These are phyloP conservation scores for Ophioninae sp. DNA, from an alignment of 2,888 invertebrate species.

Conservation along the genomic window DNA sequence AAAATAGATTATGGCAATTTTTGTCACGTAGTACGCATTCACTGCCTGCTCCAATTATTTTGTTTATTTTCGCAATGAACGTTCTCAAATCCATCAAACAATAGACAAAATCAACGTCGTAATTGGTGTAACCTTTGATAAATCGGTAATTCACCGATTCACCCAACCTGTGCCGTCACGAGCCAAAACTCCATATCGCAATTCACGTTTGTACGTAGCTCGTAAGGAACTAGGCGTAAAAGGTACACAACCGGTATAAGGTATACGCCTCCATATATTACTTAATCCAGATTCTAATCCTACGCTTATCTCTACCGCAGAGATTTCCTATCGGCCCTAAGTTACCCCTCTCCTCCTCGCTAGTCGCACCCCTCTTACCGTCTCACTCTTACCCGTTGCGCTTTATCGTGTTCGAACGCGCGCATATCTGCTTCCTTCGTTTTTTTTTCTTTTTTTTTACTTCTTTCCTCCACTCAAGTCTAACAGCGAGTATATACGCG, in stretches of 20 bases:
- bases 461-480: conserved; percentile 14
- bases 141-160: background rate
- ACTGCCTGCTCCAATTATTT: too few relatives aligned
- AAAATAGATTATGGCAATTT: too few relatives aligned
- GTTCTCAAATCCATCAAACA: too few relatives aligned
- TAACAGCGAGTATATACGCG: conserved; percentile 28
- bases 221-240: conserved; percentile 44
- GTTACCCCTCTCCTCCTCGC: conserved; percentile 30
- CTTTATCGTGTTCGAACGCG: conserved; percentile 49
- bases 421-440: conserved; percentile 38
- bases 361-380: conserved; percentile 13
- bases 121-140: too few relatives aligned
- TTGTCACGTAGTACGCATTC: too few relatives aligned
- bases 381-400: conserved; percentile 42
- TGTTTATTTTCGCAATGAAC: too few relatives aligned
- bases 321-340: conserved; percentile 56
- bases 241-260: conserved; percentile 42
- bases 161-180: background rate
- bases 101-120: too few relatives aligned
- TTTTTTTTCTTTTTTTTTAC: background rate
- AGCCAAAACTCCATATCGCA: conserved; percentile 9
- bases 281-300: conserved; percentile 63
- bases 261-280: conserved; percentile 55
- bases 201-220: conserved; percentile 19
- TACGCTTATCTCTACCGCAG: conserved; percentile 57